Conservation (phyloP, 2,797 vertebrate species). For the Podarcis lilfordi region DNA sequence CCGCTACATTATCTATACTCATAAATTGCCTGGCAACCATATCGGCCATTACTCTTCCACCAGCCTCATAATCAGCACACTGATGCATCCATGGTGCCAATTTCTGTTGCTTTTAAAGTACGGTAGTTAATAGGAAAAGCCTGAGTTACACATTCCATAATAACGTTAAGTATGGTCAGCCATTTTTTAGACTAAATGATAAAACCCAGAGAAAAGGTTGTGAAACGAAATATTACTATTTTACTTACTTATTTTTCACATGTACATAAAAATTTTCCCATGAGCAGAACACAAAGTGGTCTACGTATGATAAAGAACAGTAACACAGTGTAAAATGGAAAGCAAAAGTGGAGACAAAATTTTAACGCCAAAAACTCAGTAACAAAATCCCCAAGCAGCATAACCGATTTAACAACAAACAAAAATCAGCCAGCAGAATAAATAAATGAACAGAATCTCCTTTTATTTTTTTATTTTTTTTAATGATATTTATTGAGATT, state of each 20-base stretch:
- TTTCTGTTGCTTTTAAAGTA: constrained; percentile 8
- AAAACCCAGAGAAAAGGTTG: neutral
- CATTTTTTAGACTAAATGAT: neutral
- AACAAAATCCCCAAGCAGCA: neutral
- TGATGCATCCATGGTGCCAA: neutral
- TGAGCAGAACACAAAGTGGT: neutral
- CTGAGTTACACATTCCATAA: neutral
- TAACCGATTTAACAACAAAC: neutral
- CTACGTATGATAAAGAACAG: neutral
- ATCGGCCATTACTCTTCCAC: neutral
- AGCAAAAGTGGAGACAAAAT: neutral
- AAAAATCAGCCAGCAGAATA: neutral
- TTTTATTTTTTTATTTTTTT: neutral
- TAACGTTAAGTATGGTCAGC: neutral
- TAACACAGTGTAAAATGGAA: too few relatives aligned
- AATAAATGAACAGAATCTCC: neutral
- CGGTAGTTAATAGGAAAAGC: neutral
- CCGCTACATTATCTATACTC: neutral
- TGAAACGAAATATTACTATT: neutral
- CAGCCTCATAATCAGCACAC: constrained; percentile 4
- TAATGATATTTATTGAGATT: too few relatives aligned
- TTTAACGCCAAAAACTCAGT: neutral
- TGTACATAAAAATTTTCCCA: neutral
- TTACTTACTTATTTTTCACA: neutral
- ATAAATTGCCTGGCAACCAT: constrained; percentile 5